phyloP scores from a whole-genome alignment of 2,113 vertebrate genomes.

The Hystrix brachyura region DNA sequence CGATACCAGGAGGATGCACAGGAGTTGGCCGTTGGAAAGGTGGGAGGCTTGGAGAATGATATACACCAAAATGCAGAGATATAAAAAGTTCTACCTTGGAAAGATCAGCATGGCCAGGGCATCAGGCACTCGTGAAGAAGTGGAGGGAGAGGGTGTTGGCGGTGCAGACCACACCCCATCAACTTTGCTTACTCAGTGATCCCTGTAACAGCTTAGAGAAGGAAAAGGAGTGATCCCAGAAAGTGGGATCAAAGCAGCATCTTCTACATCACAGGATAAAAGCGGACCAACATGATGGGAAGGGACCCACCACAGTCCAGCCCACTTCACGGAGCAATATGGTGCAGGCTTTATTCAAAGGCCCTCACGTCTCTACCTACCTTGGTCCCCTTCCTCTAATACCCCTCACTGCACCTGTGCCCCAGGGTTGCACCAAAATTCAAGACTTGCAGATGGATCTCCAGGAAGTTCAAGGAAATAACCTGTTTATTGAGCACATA shows the following conservation, averaged over 20 bases:
- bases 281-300: neutral
- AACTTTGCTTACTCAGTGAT: neutral
- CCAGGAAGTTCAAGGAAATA: neutral
- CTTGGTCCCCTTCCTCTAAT: neutral
- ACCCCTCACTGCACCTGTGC: neutral
- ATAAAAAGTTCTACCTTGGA: neutral
- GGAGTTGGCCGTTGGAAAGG: neutral
- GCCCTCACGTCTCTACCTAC: neutral
- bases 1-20: neutral
- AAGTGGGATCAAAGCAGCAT: accelerated
- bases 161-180: neutral
- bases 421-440: neutral
- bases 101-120: neutral
- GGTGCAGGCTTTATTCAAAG: neutral
- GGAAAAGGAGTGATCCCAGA: neutral
- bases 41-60: neutral
- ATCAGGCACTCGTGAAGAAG: neutral
- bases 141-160: neutral
- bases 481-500: neutral
- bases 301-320: accelerated
- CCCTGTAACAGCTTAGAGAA: neutral
- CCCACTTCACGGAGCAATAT: neutral
- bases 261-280: neutral
- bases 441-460: neutral
- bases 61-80: neutral